phyloP scores from a whole-genome alignment of 2,113 vertebrate genomes.

The Bos javanicus region DNA sequence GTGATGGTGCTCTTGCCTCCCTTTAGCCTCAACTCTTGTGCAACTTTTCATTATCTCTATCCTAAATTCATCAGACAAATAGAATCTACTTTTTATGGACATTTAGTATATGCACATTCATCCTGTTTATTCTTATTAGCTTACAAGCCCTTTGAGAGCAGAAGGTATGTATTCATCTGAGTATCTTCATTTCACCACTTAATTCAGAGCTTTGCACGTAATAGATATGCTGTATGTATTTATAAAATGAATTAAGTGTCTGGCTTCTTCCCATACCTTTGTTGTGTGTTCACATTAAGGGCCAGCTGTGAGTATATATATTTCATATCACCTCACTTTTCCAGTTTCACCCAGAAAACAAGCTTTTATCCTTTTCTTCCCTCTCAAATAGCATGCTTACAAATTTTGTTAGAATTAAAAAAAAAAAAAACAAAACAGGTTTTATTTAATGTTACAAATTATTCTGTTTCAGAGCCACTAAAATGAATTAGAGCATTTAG shows the following conservation, averaged over 20 bases:
- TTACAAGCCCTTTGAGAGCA: background rate
- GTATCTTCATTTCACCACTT: background rate
- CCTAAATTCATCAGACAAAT: background rate
- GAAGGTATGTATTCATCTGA: background rate
- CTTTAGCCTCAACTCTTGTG: background rate
- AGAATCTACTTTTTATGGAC: background rate
- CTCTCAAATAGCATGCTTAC: background rate
- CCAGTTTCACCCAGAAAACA: background rate
- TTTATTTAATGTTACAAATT: background rate
- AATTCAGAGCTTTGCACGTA: background rate
- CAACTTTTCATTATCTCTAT: background rate
- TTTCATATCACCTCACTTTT: background rate
- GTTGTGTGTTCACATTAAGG: background rate
- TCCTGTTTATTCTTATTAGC: background rate
- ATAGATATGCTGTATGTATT: background rate
- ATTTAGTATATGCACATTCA: background rate
- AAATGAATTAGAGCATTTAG: conserved; percentile 5
- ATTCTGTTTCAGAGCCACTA: background rate
- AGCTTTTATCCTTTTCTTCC: background rate
- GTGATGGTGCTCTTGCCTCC: background rate
- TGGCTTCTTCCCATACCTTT: background rate
- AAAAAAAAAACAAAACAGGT: background rate
- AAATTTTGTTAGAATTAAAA: background rate
- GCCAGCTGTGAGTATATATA: background rate
- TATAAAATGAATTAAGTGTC: background rate